A percentile compares a stretch with the other conserved stretches of the same genome.
Evolutionary conservation across 2,113 vertebrate species (phyloP).

Genomic region (Hippocampus comes): DNA sequence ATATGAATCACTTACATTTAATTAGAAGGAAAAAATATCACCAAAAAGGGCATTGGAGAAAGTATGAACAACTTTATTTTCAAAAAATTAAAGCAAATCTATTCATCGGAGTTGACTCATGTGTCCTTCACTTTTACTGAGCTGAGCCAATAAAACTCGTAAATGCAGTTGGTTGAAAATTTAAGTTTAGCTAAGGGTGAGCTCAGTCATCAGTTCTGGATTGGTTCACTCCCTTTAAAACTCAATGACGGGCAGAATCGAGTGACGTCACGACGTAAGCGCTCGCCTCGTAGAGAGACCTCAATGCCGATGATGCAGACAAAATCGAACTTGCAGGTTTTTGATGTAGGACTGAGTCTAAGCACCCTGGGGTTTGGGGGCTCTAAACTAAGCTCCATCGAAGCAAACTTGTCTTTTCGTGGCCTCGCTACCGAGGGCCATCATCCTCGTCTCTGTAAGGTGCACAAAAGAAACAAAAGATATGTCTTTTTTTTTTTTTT

Average conservation of each 20-base stretch:
- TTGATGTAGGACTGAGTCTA: conserved; percentile 41
- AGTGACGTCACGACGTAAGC: not conserved
- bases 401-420: conserved; percentile 31
- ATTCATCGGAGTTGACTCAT: not conserved
- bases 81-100: not conserved
- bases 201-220: too few species aligned
- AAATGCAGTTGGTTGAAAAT: not conserved
- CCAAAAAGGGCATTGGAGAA: not conserved
- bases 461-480: conserved; percentile 21
- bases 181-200: too few species aligned
- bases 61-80: not conserved
- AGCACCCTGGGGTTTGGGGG: conserved; percentile 37
- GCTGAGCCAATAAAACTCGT: not conserved
- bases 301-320: conserved; percentile 39
- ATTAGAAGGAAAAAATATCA: not conserved
- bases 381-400: conserved; percentile 38
- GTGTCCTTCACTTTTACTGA: not conserved
- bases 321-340: conserved; percentile 50
- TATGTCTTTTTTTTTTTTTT: not conserved
- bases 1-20: not conserved
- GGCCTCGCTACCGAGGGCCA: conserved; percentile 29
- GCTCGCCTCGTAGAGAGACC: conserved; percentile 24
- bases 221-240: conserved; percentile 8
- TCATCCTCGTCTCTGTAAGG: conserved; percentile 29
- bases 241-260: not conserved